Evolutionary conservation across 2,797 vertebrate genomes (phyloP), one percentile per base, ranked within the genome.

Genomic region (Trachops cirrhosus): DNA sequence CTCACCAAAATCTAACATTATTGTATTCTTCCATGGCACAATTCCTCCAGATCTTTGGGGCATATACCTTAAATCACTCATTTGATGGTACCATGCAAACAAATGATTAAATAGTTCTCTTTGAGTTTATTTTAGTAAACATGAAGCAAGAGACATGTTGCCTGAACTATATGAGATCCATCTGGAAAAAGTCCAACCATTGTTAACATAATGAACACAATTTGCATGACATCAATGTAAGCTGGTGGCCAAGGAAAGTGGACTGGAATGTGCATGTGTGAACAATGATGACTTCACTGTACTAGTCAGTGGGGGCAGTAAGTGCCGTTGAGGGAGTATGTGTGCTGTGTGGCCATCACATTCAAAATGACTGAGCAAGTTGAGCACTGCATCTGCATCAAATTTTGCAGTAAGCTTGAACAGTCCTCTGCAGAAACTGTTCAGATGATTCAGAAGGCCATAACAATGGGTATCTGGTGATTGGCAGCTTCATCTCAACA

Each of bases 21-120:
- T 92, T 78, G 4, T 97, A 92, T 98, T 98, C 93, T 97, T 98
- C 96, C 96, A 97, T 95, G 85, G 98, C 97, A 97, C 82, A 88
- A 96, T 95, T 95, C 85, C 94, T 98, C 75, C 86, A 97, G 97
- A 98, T 93, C 94, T 98, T 96, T 83, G 98, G 95, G 57, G 97
- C 95, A 97, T 96, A 96, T 88, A 14, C 90, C 80, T 96, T 98
- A 98, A 98, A 97, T 98, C 95, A 98, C 98, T 99, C 97, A 98
- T 98, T 97, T 98, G 97, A 98, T 98, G 95, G 97, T 98, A 97
- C 97, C 98, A 98, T 98, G 97, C 98, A 99, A 99, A 99, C 98
- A 98, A 97, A 97, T 96, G 52, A 98, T 98, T 99, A 98, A 99
- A 99, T 99, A 98, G 99, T 99, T 99, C 98, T 99, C 98, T 99